phyloP scores from a whole-genome alignment of 2,888 invertebrate species.

The Margaritifera margaritifera region DNA sequence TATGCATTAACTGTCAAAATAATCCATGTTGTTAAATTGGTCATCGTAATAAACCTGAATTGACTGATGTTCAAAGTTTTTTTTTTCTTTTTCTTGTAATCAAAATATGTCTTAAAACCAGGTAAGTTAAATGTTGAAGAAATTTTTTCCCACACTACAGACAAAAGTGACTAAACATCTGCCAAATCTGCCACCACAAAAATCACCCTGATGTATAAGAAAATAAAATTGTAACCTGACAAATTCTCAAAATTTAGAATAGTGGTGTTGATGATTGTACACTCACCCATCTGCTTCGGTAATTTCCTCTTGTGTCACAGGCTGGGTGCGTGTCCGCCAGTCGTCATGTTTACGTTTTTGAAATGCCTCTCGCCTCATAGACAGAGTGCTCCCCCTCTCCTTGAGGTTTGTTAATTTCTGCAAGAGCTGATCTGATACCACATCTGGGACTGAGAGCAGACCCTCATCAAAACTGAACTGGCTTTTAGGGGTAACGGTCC shows the following conservation, averaged over 20 bases:
- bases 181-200: no score
- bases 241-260: not conserved
- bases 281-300: constrained; percentile 63
- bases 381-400: constrained; percentile 34
- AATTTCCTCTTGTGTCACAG: constrained; percentile 64
- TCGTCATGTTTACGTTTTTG: constrained; percentile 78
- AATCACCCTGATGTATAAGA: no score
- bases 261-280: not conserved
- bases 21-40: no score
- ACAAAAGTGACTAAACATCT: no score
- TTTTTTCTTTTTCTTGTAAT: no score
- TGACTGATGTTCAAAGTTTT: no score
- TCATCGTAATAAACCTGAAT: no score
- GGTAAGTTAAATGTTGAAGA: no score
- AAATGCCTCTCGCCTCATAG: constrained; percentile 46
- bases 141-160: no score
- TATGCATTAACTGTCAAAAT: no score
- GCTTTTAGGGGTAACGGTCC: constrained; percentile 42
- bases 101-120: no score
- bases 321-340: constrained; percentile 62
- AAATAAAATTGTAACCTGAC: not conserved
- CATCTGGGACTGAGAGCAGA: constrained; percentile 15
- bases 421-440: constrained; percentile 58
- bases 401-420: constrained; percentile 56
- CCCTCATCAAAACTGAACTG: constrained; percentile 44